These are phyloP conservation scores for Eudorcas thomsonii DNA, from an alignment of 2,113 vertebrate genomes.

Conservation along the genomic window DNA sequence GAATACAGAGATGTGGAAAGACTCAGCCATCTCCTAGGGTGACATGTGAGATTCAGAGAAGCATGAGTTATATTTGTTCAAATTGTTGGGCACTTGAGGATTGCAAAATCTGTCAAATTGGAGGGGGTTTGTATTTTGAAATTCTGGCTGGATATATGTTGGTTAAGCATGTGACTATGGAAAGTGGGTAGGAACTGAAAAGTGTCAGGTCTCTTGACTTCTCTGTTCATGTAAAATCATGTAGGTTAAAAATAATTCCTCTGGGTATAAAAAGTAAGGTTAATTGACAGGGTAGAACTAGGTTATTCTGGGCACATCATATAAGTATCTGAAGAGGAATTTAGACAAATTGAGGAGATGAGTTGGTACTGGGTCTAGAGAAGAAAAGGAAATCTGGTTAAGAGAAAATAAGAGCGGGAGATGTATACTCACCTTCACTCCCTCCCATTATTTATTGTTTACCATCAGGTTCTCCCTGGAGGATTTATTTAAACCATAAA, in stretches of 20 bases:
- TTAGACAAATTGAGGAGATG: background rate
- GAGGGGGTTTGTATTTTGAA: background rate
- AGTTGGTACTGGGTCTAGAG: background rate
- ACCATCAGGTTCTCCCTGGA: background rate
- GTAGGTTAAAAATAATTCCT: constrained; percentile 13
- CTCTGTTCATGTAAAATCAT: constrained; percentile 35
- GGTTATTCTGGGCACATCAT: background rate
- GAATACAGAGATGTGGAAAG: background rate
- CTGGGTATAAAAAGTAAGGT: constrained; percentile 26
- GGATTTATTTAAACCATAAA: constrained; percentile 59
- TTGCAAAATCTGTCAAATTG: background rate
- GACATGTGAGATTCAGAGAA: background rate
- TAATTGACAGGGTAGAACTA: background rate
- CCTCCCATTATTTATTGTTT: background rate
- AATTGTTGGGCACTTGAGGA: background rate
- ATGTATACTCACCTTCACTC: background rate
- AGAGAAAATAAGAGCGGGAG: background rate
- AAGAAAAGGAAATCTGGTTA: background rate
- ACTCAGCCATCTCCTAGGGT: background rate
- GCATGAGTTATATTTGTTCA: background rate
- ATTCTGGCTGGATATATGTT: background rate
- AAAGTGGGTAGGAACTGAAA: background rate
- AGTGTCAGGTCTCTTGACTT: background rate
- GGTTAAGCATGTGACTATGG: background rate
- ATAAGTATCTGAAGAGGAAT: background rate